Evolutionary conservation across 2,797 vertebrate genomes (phyloP).

Genomic region (Rhynchotus rufescens): DNA sequence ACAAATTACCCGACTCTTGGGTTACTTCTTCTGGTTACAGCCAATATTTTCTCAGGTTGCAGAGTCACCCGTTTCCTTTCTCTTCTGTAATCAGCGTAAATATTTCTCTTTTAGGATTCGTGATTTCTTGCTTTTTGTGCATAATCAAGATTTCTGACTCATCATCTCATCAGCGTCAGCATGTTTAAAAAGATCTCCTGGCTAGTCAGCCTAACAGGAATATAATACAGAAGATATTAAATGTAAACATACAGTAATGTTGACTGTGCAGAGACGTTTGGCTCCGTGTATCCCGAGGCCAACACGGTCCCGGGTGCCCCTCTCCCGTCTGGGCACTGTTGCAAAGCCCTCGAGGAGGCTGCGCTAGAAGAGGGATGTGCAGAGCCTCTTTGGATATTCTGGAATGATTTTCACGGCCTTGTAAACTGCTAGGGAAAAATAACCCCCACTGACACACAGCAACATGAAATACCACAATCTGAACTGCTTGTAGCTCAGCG

Average conservation of each 20-base stretch:
- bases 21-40: neutral
- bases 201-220: neutral
- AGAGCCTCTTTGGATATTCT: neutral
- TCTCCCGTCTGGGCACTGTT: neutral
- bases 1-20: neutral
- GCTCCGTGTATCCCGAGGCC: neutral
- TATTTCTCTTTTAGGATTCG: neutral
- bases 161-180: neutral
- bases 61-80: neutral
- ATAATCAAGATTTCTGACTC: neutral
- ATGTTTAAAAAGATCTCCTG: neutral
- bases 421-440: neutral
- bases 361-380: neutral
- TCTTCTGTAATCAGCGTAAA: neutral
- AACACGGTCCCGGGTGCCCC: neutral
- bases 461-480: neutral
- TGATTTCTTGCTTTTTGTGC: neutral
- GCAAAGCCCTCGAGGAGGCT: neutral
- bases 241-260: neutral
- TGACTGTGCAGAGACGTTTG: neutral
- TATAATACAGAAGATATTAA: neutral
- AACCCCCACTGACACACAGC: accelerated
- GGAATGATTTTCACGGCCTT: neutral
- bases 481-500: neutral
- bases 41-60: neutral